Conservation (phyloP, 2,888 invertebrate species). For the Pollenia labialis region DNA sequence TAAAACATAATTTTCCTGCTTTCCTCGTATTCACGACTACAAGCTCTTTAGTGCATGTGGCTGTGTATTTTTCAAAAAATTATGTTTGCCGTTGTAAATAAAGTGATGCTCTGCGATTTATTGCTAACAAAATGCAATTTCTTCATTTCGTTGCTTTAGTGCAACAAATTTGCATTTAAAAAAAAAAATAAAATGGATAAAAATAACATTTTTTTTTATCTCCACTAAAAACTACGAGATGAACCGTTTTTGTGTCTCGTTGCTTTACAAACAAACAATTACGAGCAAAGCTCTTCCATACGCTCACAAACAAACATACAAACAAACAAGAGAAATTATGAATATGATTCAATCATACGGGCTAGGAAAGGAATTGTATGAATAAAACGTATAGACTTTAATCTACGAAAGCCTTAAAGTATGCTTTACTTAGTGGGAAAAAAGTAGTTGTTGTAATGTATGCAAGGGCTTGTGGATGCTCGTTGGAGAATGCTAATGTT, state of each 20-base stretch:
- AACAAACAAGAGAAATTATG: constrained; percentile 23
- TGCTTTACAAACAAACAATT: not conserved
- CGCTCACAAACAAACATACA: too few relatives aligned
- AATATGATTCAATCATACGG: constrained; percentile 46
- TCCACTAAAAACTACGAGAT: not conserved
- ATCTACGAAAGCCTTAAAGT: constrained; percentile 14
- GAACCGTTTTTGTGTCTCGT: constrained; percentile 2
- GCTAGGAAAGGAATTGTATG: not conserved
- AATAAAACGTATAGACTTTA: not conserved
- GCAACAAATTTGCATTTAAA: constrained; percentile 55
- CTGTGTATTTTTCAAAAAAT: not conserved
- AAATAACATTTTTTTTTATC: not conserved
- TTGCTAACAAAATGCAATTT: constrained; percentile 50
- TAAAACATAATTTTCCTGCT: too few relatives aligned
- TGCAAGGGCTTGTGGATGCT: too few relatives aligned
- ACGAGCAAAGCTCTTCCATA: not conserved
- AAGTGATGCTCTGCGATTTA: constrained; percentile 30
- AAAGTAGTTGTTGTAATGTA: not conserved
- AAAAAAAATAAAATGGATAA: constrained; percentile 13
- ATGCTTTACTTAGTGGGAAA: not conserved
- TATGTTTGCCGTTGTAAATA: constrained; percentile 13
- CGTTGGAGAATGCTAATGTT: too few relatives aligned
- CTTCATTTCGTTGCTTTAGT: constrained; percentile 33
- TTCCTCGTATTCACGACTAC: not conserved
- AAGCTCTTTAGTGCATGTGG: not conserved